Evolutionary conservation across 2,797 vertebrate genomes (phyloP), one percentile per base, ranked within the genome.

Genomic region (Anabas testudineus): DNA sequence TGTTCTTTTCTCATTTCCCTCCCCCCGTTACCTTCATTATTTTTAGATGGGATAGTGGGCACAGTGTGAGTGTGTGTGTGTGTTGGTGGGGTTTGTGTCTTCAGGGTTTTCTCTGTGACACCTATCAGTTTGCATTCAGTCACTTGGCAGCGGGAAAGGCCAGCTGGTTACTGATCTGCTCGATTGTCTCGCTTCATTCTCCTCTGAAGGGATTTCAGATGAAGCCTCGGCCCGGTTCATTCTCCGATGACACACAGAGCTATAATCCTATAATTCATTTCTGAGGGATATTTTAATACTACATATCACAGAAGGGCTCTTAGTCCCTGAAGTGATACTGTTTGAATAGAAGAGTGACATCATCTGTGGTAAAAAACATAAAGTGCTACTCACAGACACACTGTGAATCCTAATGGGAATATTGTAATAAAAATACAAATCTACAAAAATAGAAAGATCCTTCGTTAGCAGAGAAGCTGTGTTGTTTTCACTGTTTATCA

Each of bases 121-220:
- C 86, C 79, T 87, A 80, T 88, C 88, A 67, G 64, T 89, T 85
- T 83, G 77, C 85, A 87, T 81, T 47, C 61, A 80, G 75, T 77
- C 71, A 71, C 37, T 76, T 62, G 60, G 78, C 82, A 76, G 80
- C 56, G 30, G 63, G 32, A 39, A 65, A 74, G 78, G 72, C 81
- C 86, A 76, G 76, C 83, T 78, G 86, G 71, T 78, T 80, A 59
- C 80, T 49, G 80, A 87, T 85, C 82, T 67, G 58, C 67, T 37
- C n/a, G 26, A 71, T 76, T 67, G 83, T 80, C 75, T 75, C 36
- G 12, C 65, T 71, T 69, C 52, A 7, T 60, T 74, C 53, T 45
- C 21, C 41, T 82, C 80, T 37, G 75, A 68, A 39, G 78, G 78
- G 80, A 80, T 81, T 78, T 85, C 28, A 71, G 71, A 73, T 3